Evolutionary conservation across 2,797 vertebrate genomes (phyloP).

Genomic region (Syngnathus acus): DNA sequence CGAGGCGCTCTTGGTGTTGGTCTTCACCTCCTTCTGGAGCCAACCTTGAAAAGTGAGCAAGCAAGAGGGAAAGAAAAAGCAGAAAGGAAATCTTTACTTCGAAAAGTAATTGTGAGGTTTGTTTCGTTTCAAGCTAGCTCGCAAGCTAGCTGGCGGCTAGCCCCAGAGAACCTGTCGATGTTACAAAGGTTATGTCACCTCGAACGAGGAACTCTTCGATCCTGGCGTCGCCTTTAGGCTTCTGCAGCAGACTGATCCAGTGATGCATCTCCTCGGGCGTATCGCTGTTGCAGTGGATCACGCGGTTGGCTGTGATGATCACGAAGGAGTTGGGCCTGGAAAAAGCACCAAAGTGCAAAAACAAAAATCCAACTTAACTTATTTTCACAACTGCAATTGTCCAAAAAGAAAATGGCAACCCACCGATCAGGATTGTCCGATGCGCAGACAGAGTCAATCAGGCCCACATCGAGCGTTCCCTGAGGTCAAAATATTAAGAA

Average conservation of each 20-base stretch:
- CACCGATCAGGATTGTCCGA: constrained; percentile 83
- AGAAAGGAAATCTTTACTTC: no score
- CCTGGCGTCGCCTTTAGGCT: constrained; percentile 76
- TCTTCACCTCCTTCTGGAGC: constrained; percentile 90
- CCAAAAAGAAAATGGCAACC: constrained; percentile 14
- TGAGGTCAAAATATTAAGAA: constrained; percentile 24
- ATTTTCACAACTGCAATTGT: not conserved
- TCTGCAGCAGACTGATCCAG: constrained; percentile 83
- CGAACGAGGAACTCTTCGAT: constrained; percentile 78
- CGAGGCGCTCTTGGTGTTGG: constrained; percentile 79
- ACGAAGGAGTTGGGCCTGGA: constrained; percentile 78
- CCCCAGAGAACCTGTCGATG: no score
- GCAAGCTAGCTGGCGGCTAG: no score
- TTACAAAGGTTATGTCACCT: constrained; percentile 42
- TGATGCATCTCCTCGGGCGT: constrained; percentile 82
- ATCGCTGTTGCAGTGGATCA: constrained; percentile 83
- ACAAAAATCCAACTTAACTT: not conserved
- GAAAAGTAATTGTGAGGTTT: no score
- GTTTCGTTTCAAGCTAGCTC: not conserved
- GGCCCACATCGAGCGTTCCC: constrained; percentile 80
- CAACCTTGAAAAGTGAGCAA: constrained; percentile 67
- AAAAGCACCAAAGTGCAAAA: not conserved
- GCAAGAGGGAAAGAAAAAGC: not conserved
- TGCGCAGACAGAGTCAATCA: constrained; percentile 81
- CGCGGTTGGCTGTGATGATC: constrained; percentile 81